Evolutionary conservation across 2,797 vertebrate species (phyloP), one percentile per base, ranked within the genome.

Genomic region (Apogon hyalosoma): DNA sequence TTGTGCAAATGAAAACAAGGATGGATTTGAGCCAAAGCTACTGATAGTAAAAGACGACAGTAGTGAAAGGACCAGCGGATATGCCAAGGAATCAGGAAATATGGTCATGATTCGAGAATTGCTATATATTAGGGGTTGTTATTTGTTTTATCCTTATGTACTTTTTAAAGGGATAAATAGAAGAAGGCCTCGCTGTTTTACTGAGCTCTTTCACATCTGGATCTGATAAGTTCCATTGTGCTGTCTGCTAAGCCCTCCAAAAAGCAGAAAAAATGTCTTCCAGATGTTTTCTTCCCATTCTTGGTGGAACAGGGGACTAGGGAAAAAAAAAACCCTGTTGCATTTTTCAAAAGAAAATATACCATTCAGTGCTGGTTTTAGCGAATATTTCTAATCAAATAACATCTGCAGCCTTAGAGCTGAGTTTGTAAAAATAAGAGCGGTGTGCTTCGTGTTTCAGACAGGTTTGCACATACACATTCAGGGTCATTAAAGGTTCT

Each of bases 271-370:
- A 92, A 94, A 94, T 94, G 84, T 84, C 79, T 94, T 95, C 94
- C 94, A 95, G 94, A 95, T 95, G 94, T 93, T 93, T 92, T 91
- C 84, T 84, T 91, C 84, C 84, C 82, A 82, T 87, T 93, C 75
- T 65, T 80, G 80, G 85, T 89, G 88, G 85, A 92, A 90, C 75
- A 76, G 84, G 85, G 81, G 68, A 87, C 73, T 72, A 58, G 82
- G 80, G 82, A 89, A 89, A 86, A 85, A 82, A 82, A 55, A 63
- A 36, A 36, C 28, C 73, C 66, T 71, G 82, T 83, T 90, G 87
- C 82, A 79, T 90, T 90, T 90, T 87, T 85, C 60, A 74, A 88
- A 89, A 87, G 84, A 88, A 90, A 92, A 91, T 85, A 91, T 82
- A 82, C 77, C 19, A 64, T 73, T 85, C 80, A 80, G 45, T 61